Percentiles rank a stretch among this genome's conserved stretches.
Conservation (phyloP, 2,888 invertebrate species). For the Sinohyriopsis cumingii region DNA sequence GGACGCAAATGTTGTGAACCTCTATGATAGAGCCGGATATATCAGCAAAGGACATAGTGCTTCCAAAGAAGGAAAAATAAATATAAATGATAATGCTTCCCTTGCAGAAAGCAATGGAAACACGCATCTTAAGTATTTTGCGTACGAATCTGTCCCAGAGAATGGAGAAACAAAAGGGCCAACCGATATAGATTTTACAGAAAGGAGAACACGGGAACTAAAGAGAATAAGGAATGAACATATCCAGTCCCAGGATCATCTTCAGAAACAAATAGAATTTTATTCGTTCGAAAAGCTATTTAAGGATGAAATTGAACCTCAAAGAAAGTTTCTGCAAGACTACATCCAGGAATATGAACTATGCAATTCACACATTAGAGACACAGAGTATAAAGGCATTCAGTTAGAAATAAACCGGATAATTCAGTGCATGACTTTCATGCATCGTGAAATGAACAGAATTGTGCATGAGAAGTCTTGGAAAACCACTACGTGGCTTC, state of each 20-base stretch:
- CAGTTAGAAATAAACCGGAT: conserved; percentile 3
- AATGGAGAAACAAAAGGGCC: too few species aligned
- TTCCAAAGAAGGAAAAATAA: too few species aligned
- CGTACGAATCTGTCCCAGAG: too few species aligned
- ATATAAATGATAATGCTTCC: too few species aligned
- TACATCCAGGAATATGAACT: conserved; percentile 19
- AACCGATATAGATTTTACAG: conserved; percentile 8
- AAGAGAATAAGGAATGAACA: conserved; percentile 9
- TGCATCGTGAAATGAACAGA: background rate
- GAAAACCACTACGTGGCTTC: background rate
- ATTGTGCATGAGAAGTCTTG: background rate
- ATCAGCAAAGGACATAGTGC: too few species aligned
- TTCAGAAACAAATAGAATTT: conserved; percentile 12
- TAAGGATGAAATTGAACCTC: conserved; percentile 12
- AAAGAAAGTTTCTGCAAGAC: conserved; percentile 7
- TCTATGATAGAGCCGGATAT: too few species aligned
- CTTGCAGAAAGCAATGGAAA: too few species aligned
- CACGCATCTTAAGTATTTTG: too few species aligned
- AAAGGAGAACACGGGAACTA: background rate
- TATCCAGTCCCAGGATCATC: conserved; percentile 7
- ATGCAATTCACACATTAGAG: background rate
- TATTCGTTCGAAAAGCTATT: conserved; percentile 14
- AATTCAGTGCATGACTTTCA: background rate
- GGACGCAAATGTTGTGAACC: too few species aligned
- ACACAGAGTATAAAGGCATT: background rate